phyloP scores from a whole-genome alignment of 53 echinoderm and acorn worm genomes.

The Arbacia lixula region DNA sequence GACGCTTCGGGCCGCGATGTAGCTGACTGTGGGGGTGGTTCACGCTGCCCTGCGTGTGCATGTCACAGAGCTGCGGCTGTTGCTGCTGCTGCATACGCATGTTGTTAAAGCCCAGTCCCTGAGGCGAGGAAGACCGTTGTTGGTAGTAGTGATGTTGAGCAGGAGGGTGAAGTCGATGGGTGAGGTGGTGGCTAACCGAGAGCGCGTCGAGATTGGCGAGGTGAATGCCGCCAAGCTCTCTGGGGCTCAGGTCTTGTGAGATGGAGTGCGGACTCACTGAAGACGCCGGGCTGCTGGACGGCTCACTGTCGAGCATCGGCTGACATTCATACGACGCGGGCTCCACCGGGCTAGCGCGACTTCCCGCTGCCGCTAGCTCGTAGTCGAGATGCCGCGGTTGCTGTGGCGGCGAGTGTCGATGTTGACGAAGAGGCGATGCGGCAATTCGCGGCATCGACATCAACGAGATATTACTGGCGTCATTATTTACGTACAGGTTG shows the following conservation, averaged over 20 bases:
- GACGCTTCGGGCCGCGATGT: conserved; percentile 50
- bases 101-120: background rate
- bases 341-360: conserved; percentile 14
- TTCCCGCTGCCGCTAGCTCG: background rate
- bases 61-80: background rate
- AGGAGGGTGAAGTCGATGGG: background rate
- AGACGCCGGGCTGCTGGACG: conserved; percentile 37
- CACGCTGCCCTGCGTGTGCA: background rate
- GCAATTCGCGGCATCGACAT: conserved; percentile 9
- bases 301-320: conserved; percentile 30
- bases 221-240: background rate
- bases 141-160: background rate
- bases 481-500: no score
- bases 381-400: background rate
- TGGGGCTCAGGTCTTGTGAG: background rate
- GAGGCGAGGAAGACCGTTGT: background rate
- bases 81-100: conserved; percentile 7
- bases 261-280: background rate
- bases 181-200: background rate
- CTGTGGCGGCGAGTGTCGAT: background rate
- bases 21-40: conserved; percentile 1
- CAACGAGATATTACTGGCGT: no score
- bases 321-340: conserved; percentile 14
- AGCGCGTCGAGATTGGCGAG: conserved; percentile 6
- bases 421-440: no score